A percentile compares a stretch with the other conserved stretches of the same genome.
These are phyloP conservation scores for Rhopalosiphum maidis DNA, from an alignment of 1,140 invertebrate species.

Conservation along the genomic window DNA sequence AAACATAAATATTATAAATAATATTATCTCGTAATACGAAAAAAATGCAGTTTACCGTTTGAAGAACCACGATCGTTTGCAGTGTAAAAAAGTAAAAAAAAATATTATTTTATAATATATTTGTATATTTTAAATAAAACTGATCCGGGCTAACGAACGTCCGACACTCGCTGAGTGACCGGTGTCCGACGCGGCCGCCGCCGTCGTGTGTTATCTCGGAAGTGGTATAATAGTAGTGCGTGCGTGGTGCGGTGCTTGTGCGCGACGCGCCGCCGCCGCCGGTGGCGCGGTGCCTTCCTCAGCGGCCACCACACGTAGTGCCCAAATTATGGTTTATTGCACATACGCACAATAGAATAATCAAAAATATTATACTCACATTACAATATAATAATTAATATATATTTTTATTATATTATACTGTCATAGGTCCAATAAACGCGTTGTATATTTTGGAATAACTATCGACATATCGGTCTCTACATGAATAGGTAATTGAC, in stretches of 20 bases:
- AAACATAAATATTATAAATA: neutral
- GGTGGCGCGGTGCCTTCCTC: constrained; percentile 25
- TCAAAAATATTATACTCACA: neutral
- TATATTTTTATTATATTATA: too few relatives aligned
- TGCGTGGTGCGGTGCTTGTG: constrained; percentile 6
- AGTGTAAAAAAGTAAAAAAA: constrained; percentile 30
- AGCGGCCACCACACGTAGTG: neutral
- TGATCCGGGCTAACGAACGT: constrained; percentile 50
- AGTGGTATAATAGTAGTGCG: constrained; percentile 1
- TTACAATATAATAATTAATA: neutral
- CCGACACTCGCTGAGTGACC: constrained; percentile 55
- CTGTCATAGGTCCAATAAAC: too few relatives aligned
- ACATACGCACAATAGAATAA: neutral
- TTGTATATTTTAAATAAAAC: neutral
- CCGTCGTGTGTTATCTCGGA: constrained; percentile 56
- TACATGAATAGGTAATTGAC: too few relatives aligned
- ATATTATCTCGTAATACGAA: neutral
- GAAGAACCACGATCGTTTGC: neutral
- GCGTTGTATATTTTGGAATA: too few relatives aligned
- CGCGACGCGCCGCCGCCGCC: neutral
- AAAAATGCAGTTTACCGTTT: neutral
- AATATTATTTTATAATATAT: neutral
- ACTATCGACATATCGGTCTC: too few relatives aligned
- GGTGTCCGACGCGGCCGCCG: constrained; percentile 53
- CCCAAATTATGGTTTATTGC: neutral